Conservation (phyloP, 2,797 vertebrate genomes). For the Malurus leucopterus region DNA sequence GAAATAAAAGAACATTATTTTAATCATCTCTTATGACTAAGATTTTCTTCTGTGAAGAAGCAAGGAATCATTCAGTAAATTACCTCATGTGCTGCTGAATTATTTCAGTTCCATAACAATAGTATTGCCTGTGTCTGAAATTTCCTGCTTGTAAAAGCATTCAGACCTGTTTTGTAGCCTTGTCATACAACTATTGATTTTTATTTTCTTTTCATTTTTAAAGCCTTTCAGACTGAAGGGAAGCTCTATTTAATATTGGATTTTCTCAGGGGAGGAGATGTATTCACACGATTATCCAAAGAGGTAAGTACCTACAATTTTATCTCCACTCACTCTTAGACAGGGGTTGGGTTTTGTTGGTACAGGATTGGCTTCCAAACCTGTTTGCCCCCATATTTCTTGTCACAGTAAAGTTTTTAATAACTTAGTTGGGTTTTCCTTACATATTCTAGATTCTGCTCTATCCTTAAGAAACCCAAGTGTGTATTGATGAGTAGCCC, state of each 20-base stretch:
- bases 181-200: not conserved
- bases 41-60: not conserved
- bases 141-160: not conserved
- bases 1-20: not conserved
- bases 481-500: not conserved
- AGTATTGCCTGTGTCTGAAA: not conserved
- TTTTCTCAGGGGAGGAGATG: slow-evolving; percentile 99
- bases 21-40: not conserved
- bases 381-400: not conserved
- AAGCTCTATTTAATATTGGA: slow-evolving; percentile 99
- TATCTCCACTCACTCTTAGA: not conserved
- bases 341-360: not conserved
- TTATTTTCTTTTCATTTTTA: not conserved
- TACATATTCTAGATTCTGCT: not conserved
- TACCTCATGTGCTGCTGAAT: not conserved
- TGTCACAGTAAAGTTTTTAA: not conserved
- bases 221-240: slow-evolving; percentile 99
- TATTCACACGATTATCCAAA: slow-evolving; percentile 99
- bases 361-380: not conserved
- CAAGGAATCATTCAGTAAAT: not conserved
- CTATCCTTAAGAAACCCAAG: not conserved
- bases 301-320: slow-evolving; percentile 83
- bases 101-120: not conserved
- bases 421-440: not conserved
- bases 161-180: not conserved